Conservation (phyloP, 2,888 invertebrate species). For the Pelosia muscerda region DNA sequence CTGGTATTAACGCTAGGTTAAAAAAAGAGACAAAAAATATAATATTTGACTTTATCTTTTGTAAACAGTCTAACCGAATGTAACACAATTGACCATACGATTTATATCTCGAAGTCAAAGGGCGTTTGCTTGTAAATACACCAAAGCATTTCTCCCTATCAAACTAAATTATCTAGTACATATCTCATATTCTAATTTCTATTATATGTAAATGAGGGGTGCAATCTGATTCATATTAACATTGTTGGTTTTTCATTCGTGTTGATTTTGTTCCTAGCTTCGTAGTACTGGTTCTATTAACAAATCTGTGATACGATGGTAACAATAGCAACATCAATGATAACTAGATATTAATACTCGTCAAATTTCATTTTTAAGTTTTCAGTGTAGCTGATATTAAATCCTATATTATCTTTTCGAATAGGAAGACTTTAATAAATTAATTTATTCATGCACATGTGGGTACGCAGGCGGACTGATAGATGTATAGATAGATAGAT, state of each 20-base stretch:
- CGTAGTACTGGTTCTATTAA: constrained; percentile 54
- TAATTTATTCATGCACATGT: no score
- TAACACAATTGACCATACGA: constrained; percentile 27
- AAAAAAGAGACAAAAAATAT: neutral
- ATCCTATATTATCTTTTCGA: constrained; percentile 17
- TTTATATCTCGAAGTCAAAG: constrained; percentile 31
- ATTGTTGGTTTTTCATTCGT: constrained; percentile 51
- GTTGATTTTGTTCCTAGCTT: constrained; percentile 43
- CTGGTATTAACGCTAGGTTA: no score
- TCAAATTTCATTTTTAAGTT: constrained; percentile 35
- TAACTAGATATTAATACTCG: constrained; percentile 37
- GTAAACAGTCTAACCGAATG: neutral
- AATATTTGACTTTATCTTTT: neutral
- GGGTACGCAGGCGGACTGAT: no score
- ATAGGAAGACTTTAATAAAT: constrained; percentile 32
- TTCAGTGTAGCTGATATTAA: constrained; percentile 16
- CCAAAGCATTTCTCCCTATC: constrained; percentile 54
- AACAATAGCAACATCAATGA: constrained; percentile 54
- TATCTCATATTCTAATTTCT: constrained; percentile 57
- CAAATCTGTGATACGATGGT: constrained; percentile 49
- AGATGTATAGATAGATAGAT: no score
- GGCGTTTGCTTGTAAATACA: constrained; percentile 39
- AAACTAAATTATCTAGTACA: constrained; percentile 53
- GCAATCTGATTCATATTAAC: constrained; percentile 47
- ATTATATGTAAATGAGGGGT: constrained; percentile 60